These are phyloP conservation scores for Achlya flavicornis DNA, from an alignment of 2,888 invertebrate species.

Conservation along the genomic window DNA sequence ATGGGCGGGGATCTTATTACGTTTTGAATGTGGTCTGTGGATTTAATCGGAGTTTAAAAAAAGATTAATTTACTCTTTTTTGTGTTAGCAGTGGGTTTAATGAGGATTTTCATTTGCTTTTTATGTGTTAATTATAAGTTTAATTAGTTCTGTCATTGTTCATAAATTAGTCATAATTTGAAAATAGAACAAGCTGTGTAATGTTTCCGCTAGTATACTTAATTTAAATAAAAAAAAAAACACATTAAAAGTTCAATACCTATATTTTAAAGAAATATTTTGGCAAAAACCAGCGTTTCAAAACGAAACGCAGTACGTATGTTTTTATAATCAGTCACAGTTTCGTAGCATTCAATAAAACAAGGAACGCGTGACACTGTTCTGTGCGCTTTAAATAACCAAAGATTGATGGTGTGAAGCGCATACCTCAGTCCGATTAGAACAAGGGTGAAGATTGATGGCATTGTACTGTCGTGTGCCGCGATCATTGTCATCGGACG, in stretches of 20 bases:
- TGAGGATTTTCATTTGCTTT: slow-evolving; percentile 26
- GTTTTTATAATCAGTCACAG: slow-evolving; percentile 41
- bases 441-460: slow-evolving; percentile 70
- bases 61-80: slow-evolving; percentile 38
- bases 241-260: no score
- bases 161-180: slow-evolving; percentile 6
- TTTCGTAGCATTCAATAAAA: slow-evolving; percentile 43
- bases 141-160: background rate
- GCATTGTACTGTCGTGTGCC: slow-evolving; percentile 25
- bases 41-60: slow-evolving; percentile 42
- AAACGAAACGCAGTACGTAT: background rate
- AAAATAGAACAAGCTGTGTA: background rate
- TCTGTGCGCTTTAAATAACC: slow-evolving; percentile 53
- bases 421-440: slow-evolving; percentile 44
- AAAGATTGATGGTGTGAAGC: slow-evolving; percentile 69
- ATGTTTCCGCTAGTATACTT: no score
- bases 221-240: no score
- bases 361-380: slow-evolving; percentile 33
- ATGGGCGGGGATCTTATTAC: slow-evolving; percentile 60
- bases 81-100: slow-evolving; percentile 21
- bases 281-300: background rate
- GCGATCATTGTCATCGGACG: slow-evolving; percentile 26
- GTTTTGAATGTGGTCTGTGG: slow-evolving; percentile 51
- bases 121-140: slow-evolving; percentile 13
- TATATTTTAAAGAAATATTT: no score